Percentiles rank a stretch among this genome's conserved stretches.
Conservation (phyloP, 2,113 vertebrate species). For the Ammospiza nelsoni region DNA sequence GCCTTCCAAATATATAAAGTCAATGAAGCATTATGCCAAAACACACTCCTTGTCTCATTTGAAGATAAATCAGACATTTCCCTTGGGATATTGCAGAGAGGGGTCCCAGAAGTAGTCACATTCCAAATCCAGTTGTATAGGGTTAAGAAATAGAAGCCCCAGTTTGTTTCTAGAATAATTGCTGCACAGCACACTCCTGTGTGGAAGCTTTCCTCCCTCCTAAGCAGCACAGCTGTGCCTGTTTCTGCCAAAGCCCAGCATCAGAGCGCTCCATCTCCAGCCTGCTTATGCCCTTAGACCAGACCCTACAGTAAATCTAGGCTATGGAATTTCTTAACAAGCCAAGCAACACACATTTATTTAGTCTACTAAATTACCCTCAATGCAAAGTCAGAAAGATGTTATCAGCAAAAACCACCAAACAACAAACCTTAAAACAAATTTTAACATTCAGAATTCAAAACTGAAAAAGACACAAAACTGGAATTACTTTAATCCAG, state of each 20-base stretch:
- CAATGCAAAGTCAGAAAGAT: not conserved
- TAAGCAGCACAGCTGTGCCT: not conserved
- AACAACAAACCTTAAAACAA: not conserved
- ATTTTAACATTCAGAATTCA: not conserved
- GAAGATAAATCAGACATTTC: not conserved
- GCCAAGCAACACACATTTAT: not conserved
- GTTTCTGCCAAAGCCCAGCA: not conserved
- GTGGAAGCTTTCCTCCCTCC: not conserved
- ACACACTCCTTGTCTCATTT: not conserved
- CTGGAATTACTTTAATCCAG: not conserved
- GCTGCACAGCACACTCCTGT: rapidly evolving
- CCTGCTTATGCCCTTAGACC: not conserved
- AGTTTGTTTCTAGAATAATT: not conserved
- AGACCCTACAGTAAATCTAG: not conserved
- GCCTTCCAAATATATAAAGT: not conserved
- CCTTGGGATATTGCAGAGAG: not conserved
- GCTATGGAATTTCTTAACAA: not conserved
- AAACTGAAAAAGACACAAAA: not conserved
- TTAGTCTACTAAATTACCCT: not conserved
- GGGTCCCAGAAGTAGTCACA: rapidly evolving
- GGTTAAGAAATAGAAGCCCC: not conserved
- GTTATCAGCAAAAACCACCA: not conserved
- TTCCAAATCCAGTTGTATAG: not conserved
- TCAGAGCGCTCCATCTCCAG: not conserved
- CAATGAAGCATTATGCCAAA: not conserved